Evolutionary conservation across 1,140 invertebrate species (phyloP).

Genomic region (Trachymyrmex septentrionalis): DNA sequence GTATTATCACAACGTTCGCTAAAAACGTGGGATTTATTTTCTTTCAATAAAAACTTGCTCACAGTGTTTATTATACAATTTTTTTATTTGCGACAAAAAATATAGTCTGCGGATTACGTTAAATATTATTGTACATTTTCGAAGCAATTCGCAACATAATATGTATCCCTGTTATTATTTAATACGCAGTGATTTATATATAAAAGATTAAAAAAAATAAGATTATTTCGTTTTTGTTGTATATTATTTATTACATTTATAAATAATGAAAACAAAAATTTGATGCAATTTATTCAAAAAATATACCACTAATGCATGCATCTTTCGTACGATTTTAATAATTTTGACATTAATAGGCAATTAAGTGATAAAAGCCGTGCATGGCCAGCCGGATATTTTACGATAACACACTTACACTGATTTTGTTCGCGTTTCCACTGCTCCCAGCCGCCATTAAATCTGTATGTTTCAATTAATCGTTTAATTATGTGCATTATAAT

Average conservation of each 20-base stretch:
- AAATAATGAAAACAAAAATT: neutral
- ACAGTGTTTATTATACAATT: neutral
- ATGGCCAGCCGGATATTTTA: slow-evolving; percentile 26
- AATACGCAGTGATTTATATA: too few species aligned
- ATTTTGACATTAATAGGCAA: slow-evolving; percentile 47
- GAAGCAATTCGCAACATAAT: neutral
- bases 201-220: neutral
- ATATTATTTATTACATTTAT: neutral
- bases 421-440: slow-evolving; percentile 39
- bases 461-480: slow-evolving; percentile 57
- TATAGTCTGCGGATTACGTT: neutral
- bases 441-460: slow-evolving; percentile 32
- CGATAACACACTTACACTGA: slow-evolving; percentile 45
- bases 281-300: neutral
- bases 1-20: neutral
- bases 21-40: slow-evolving; percentile 22
- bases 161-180: neutral
- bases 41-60: slow-evolving; percentile 11
- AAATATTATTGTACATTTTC: neutral
- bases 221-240: neutral
- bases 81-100: neutral
- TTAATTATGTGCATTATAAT: slow-evolving; percentile 60
- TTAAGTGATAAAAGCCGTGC: slow-evolving; percentile 46
- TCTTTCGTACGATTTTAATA: slow-evolving; percentile 22
- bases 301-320: neutral